Conservation (phyloP, 2,113 vertebrate species). For the Sturnira hondurensis region DNA sequence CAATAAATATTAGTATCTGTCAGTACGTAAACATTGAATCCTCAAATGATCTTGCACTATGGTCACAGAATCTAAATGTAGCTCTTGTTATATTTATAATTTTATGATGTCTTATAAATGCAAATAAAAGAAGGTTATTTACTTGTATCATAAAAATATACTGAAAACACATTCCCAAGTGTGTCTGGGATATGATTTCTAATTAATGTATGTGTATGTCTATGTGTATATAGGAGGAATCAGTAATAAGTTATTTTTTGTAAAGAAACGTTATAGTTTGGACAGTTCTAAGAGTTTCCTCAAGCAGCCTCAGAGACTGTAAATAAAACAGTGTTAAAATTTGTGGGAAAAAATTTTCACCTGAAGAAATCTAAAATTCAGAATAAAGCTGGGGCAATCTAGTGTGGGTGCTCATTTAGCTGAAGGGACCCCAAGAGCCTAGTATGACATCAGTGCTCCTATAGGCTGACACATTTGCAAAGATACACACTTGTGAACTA, state of each 20-base stretch:
- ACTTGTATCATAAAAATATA: not conserved
- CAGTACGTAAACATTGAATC: slow-evolving; percentile 27
- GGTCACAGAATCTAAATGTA: slow-evolving; percentile 22
- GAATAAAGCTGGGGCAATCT: not conserved
- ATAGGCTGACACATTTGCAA: not conserved
- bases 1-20: slow-evolving; percentile 53
- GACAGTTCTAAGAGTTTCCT: not conserved
- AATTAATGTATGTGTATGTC: not conserved
- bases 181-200: not conserved
- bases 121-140: slow-evolving; percentile 17
- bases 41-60: not conserved
- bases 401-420: not conserved
- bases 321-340: not conserved
- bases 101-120: slow-evolving; percentile 37
- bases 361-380: not conserved
- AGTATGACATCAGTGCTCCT: not conserved
- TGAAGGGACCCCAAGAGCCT: not conserved
- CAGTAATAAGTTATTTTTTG: not conserved
- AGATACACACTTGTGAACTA: not conserved
- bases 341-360: not conserved
- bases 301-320: not conserved
- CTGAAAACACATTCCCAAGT: not conserved
- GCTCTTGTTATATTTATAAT: not conserved
- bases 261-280: not conserved
- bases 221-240: not conserved